phyloP scores from a whole-genome alignment of 1,140 invertebrate species.

The Procambarus virginalis region DNA sequence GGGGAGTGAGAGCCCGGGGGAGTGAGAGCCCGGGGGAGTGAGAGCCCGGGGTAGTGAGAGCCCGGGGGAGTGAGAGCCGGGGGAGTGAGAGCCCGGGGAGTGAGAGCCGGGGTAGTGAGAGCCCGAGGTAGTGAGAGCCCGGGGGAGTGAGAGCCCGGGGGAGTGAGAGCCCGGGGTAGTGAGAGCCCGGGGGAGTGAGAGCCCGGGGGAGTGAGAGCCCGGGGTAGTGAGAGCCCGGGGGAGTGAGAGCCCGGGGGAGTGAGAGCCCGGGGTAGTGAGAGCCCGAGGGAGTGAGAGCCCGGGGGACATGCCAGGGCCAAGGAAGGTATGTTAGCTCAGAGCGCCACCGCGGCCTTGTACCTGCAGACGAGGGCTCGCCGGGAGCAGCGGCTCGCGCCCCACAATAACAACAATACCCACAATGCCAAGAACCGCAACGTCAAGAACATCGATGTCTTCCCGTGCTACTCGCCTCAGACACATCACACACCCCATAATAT shows the following conservation, averaged over 20 bases:
- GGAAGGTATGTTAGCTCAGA: slow-evolving; percentile 51
- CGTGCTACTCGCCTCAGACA: neutral
- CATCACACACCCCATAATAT: neutral
- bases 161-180: neutral
- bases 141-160: neutral
- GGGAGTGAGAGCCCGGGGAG: neutral
- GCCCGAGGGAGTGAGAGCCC: neutral
- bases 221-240: no score
- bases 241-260: neutral
- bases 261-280: no score
- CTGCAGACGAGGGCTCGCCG: slow-evolving; percentile 46
- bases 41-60: no score
- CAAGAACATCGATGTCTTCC: neutral
- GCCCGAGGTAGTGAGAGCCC: neutral
- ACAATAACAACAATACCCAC: slow-evolving; percentile 31
- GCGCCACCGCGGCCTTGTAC: slow-evolving; percentile 43
- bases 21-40: neutral
- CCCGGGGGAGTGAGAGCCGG: neutral
- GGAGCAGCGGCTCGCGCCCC: slow-evolving; percentile 4
- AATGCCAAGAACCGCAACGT: slow-evolving; percentile 23
- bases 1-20: neutral
- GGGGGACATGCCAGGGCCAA: neutral
- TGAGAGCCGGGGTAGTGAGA: no score
- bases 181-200: neutral
- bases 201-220: neutral